Percentiles rank a stretch among this genome's conserved stretches.
Conservation (phyloP, 2,888 invertebrate species). For the Orchesellides sinensis region DNA sequence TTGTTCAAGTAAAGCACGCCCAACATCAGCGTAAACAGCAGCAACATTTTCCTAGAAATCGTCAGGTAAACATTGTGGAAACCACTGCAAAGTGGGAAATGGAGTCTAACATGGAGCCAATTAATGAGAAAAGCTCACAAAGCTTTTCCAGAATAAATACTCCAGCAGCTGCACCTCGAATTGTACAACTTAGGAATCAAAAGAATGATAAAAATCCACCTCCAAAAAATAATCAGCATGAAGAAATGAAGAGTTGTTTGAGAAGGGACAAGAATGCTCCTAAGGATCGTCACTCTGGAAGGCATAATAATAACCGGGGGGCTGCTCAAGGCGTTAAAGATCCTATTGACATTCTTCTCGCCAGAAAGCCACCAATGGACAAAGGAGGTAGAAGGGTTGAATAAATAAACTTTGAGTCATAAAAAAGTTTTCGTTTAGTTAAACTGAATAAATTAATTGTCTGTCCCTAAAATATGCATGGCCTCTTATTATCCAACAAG, state of each 20-base stretch:
- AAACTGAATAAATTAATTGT: no score
- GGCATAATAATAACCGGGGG: neutral
- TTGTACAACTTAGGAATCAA: neutral
- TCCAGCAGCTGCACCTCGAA: neutral
- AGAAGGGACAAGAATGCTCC: neutral
- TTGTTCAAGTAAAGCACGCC: no score
- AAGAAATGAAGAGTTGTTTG: neutral
- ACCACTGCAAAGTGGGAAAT: conserved; percentile 45
- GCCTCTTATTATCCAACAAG: no score
- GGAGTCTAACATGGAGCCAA: conserved; percentile 52
- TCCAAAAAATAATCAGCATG: neutral
- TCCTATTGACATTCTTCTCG: conserved; percentile 26
- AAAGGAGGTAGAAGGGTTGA: no score
- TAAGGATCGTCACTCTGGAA: neutral
- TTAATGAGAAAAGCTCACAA: conserved; percentile 14
- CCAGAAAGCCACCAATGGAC: conserved; percentile 41
- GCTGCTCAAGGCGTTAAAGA: neutral
- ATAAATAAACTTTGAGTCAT: no score
- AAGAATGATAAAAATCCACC: neutral
- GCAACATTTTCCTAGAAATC: neutral
- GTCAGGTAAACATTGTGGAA: conserved; percentile 6
- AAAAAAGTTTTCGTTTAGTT: no score
- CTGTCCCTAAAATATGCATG: no score
- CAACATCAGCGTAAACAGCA: no score
- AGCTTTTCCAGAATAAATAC: conserved; percentile 16